Conservation (phyloP, 2,888 invertebrate species). For the Artemia sinica region DNA sequence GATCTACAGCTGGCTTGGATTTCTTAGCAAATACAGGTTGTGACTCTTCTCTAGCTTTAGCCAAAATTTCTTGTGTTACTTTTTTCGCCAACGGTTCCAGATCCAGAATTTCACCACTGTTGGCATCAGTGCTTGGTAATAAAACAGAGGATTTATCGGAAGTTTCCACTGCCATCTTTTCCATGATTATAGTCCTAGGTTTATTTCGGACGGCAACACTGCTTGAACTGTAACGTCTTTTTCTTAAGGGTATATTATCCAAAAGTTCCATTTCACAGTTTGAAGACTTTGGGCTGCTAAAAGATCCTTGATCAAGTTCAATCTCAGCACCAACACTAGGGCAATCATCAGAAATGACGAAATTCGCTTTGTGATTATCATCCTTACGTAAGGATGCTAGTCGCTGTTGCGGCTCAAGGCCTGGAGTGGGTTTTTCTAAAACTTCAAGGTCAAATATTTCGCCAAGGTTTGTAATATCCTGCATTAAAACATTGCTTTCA, state of each 20-base stretch:
- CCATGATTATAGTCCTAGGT: too few relatives aligned
- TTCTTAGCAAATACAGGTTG: slow-evolving; percentile 10
- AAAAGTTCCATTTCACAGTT: too few relatives aligned
- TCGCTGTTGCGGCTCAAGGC: not conserved
- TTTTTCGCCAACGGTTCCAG: too few relatives aligned
- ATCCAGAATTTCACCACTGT: too few relatives aligned
- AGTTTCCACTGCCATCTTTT: too few relatives aligned
- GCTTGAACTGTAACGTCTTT: too few relatives aligned
- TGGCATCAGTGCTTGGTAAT: too few relatives aligned
- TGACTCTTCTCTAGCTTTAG: not conserved
- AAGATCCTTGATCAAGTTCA: not conserved
- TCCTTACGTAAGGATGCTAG: not conserved
- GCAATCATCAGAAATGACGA: not conserved
- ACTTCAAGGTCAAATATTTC: slow-evolving; percentile 2
- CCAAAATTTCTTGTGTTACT: too few relatives aligned
- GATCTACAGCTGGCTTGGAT: not conserved
- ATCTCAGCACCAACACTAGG: not conserved
- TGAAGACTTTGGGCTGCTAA: not conserved
- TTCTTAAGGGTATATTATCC: too few relatives aligned
- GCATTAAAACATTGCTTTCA: not conserved
- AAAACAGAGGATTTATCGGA: too few relatives aligned
- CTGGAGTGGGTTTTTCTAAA: not conserved
- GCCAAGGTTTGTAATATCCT: slow-evolving; percentile 4
- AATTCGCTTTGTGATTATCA: not conserved
- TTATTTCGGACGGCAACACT: too few relatives aligned